Evolutionary conservation across 2,888 invertebrate genomes (phyloP), one percentile per base, ranked within the genome.

Genomic region (Xestoiulus laeticollis): DNA sequence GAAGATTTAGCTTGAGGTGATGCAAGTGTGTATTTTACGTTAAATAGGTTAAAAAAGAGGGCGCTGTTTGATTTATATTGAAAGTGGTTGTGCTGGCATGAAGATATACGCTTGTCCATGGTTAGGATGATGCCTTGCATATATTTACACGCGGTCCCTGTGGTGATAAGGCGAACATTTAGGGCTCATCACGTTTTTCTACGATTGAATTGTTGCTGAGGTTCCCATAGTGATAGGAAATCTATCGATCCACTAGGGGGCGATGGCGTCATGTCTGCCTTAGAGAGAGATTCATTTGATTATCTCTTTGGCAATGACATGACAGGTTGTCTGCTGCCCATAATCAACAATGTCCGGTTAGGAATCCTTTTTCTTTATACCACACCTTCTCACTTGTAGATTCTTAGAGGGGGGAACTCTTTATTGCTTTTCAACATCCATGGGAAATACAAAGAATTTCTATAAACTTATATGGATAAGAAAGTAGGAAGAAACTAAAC

Each of bases 291-390:
- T 78, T 78, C 78, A 78, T 78, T 78, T 78, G 78, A 78, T 78
- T 78, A 78, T 78, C 78, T 78, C 78, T 78, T 68, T 78, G 78
- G 78, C 78, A 78, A 78, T 78, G 78, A 78, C 78, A 78, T 78
- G 78, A 78, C 78, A 78, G 78, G 78, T 78, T 78, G 78, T 78
- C 78, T 78, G 78, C 78, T 78, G 78, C 78, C 78, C 78, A 78
- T 78, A 78, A 78, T 78, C 78, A 78, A 78, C 78, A 78, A 78
- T 78, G 78, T 78, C 78, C 78, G 78, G 78, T 78, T 78, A 78
- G 78, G 78, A 30, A 78, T 78, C 78, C 78, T 30, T 78, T n/a
- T 78, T 78, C 78, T 78, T 78, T 78, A 78, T 78, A 78, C 78
- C 16, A 78, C 6, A 2, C 10, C 5, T 14, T 30, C 78, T 78